Evolutionary conservation across 2,113 vertebrate genomes (phyloP), one percentile per base, ranked within the genome.

Genomic region (Pongo abelii): DNA sequence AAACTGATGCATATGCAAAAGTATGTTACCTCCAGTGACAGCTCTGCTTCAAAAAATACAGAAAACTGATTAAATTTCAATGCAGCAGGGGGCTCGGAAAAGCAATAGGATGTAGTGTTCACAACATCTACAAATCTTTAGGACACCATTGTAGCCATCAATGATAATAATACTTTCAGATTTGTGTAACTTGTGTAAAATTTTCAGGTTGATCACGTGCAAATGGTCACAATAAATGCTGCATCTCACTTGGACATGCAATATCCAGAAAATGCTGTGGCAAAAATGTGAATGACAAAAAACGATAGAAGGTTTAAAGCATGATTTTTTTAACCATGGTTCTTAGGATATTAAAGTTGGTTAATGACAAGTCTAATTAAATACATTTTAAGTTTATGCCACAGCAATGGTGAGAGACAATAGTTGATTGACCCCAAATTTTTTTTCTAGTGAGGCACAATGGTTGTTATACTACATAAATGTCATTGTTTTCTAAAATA

Each of bases 1-100:
- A 98, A 98, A 98, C 94, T 96, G 98, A 98, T 98, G 84, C 97
- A 97, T 98, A 98, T 98, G 93, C 94, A 98, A 97, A 98, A 98
- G 89, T 84, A 88, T 91, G 61, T 67, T 98, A 92, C 87, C 98
- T 97, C 96, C 98, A 97, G 40, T 97, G 97, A 98, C 95, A 98
- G 96, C 46, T 97, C 89, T 97, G 97, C 97, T 96, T 79, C 78
- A 98, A 96, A 97, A 98, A 98, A 96, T 87, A 97, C 83, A 98
- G 96, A 96, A 97, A 97, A 97, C 84, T 1, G 1, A 97, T 98
- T 98, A 90, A 97, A 75, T 85, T 95, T 96, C 85, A 91, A 0
- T 93, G 85, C 85, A 97, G 96, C 98, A 95, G 32, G 25, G 46
- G 89, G 50, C 75, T 90, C 43, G 55, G 75, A 94, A 98, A 98